These are phyloP conservation scores for Anguilla pacifica DNA, from an alignment of 2,797 vertebrate species.

Conservation along the genomic window DNA sequence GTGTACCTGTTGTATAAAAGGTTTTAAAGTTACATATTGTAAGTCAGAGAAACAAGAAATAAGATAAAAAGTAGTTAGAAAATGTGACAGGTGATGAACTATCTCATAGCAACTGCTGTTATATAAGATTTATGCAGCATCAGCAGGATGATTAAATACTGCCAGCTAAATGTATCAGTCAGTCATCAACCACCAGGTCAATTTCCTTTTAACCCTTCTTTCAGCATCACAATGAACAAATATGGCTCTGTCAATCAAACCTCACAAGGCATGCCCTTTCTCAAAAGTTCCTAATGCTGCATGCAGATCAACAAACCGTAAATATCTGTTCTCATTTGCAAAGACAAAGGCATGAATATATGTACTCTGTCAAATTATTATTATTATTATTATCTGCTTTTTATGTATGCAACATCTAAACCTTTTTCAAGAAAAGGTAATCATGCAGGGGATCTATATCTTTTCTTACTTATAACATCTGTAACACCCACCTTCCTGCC, in stretches of 20 bases:
- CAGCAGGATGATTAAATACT: slow-evolving; percentile 81
- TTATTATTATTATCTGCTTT: neutral
- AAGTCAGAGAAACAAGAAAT: neutral
- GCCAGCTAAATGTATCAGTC: slow-evolving; percentile 80
- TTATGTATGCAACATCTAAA: slow-evolving; percentile 15
- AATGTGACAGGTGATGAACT: too few species aligned
- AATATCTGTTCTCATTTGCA: neutral
- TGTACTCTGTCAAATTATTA: neutral
- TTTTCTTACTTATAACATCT: slow-evolving; percentile 36
- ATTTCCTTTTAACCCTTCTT: slow-evolving; percentile 84
- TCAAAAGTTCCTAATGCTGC: neutral
- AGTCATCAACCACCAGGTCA: slow-evolving; percentile 79
- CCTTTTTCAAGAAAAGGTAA: neutral
- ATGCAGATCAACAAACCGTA: neutral
- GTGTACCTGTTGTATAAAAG: neutral
- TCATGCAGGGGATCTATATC: neutral
- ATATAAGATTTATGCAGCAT: slow-evolving; percentile 82
- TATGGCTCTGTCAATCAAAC: slow-evolving; percentile 76
- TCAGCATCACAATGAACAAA: slow-evolving; percentile 82
- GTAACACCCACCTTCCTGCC: slow-evolving; percentile 40
- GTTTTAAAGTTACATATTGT: neutral
- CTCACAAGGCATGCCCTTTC: slow-evolving; percentile 48
- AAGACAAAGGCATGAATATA: neutral
- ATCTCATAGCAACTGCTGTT: slow-evolving; percentile 76
- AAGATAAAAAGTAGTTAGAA: neutral